Evolutionary conservation across 30 jellyfish, hydroid and myxozoan genomes (phyloP), one percentile per base, ranked within the genome.

Genomic region (Aurelia aurita): DNA sequence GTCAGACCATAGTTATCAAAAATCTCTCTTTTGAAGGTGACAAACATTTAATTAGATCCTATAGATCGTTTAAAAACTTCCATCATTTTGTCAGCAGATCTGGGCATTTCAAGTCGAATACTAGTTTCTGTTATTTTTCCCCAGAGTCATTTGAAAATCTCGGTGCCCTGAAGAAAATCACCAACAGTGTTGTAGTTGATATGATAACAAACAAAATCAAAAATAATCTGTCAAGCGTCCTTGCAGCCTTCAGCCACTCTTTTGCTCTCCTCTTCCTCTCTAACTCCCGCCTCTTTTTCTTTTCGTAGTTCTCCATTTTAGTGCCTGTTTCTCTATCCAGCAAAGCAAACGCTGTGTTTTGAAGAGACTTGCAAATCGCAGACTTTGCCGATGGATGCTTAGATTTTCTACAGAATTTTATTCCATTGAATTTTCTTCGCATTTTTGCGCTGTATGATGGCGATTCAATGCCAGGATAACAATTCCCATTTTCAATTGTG

Each of bases 211-310:
- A 88, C 16, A 88, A 71, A 11, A 88, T 45, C 44, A 88, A 71
- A 84, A 78, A 78, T 19, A 88, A 65, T 25, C 97, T 55, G 65
- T 88, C 97, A 7, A 88, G 73, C 5, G 80, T 92, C 27, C 97
- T 66, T 3, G 90, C 97, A 26, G 97, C 97, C 46, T 88, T 88
- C 66, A 88, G 73, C 97, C 97, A 88, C 13, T 88, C 97, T 47
- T 58, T 69, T 5, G 51, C 51, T 62, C 97, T 60, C 64, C 57
- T 51, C 54, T 78, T 69, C 61, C 49, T 79, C 57, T 49, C 58
- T 21, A 51, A 26, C 22, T 65, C 91, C 32, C 49, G 32, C 75
- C 35, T 77, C 31, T 84, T 23, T n/a, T 58, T 34, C 75, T 34
- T 49, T 72, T 86, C 95, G 71, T 70, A 86, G 10, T 20, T 80